Conservation (phyloP, 2,888 invertebrate species). For the Hemaris fuciformis region DNA sequence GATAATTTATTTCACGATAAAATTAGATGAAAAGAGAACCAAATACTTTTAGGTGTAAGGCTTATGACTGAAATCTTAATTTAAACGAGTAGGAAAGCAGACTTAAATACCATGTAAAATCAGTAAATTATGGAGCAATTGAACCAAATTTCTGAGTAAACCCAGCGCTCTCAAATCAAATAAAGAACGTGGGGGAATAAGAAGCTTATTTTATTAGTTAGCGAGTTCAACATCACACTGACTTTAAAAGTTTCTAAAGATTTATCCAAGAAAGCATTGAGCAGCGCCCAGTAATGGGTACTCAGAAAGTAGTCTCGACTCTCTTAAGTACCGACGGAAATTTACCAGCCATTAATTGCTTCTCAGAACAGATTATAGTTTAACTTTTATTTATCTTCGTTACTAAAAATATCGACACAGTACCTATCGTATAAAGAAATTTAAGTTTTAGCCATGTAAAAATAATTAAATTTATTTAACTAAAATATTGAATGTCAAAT, state of each 20-base stretch:
- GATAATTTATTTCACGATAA: not conserved
- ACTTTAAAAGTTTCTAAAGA: constrained; percentile 77
- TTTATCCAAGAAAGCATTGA: constrained; percentile 65
- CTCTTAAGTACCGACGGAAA: constrained; percentile 74
- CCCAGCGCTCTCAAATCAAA: constrained; percentile 73
- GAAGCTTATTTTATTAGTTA: constrained; percentile 70
- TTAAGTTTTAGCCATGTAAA: too few species aligned
- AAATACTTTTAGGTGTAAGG: constrained; percentile 29
- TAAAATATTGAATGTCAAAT: too few species aligned
- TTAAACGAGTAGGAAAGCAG: constrained; percentile 62
- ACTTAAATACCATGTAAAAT: constrained; percentile 72
- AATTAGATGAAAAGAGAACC: constrained; percentile 14
- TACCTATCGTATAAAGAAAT: too few species aligned
- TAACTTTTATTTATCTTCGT: constrained; percentile 67
- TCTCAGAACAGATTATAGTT: constrained; percentile 72
- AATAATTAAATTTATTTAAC: too few species aligned
- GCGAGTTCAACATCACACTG: constrained; percentile 64
- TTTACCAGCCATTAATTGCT: constrained; percentile 76
- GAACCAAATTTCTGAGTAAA: constrained; percentile 72
- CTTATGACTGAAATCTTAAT: constrained; percentile 40
- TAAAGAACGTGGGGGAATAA: constrained; percentile 59
- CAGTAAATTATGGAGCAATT: constrained; percentile 73
- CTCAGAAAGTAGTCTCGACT: constrained; percentile 70
- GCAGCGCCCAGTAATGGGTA: constrained; percentile 70
- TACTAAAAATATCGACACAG: constrained; percentile 46